Conservation (phyloP, 2,113 vertebrate genomes). For the Sterna hirundo region DNA sequence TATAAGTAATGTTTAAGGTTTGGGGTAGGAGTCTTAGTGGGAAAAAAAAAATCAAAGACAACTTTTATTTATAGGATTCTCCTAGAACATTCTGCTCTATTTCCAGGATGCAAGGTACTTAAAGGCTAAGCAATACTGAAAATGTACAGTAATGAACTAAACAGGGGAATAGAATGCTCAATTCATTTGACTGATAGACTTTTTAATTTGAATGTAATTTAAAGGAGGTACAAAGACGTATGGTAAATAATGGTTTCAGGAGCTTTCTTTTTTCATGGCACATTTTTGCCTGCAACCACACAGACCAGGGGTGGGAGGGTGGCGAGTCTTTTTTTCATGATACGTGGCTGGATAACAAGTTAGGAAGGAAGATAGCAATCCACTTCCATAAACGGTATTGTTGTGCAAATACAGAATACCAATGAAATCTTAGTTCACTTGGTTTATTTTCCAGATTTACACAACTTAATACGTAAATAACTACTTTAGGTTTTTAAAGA, state of each 20-base stretch:
- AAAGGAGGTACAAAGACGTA: not conserved
- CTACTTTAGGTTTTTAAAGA: not conserved
- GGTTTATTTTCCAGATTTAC: not conserved
- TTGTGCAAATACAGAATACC: not conserved
- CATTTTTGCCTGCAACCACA: not conserved
- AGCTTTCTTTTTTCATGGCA: not conserved
- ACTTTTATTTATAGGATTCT: not conserved
- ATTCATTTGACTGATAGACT: not conserved
- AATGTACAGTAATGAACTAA: not conserved
- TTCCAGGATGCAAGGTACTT: not conserved
- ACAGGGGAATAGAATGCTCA: rapidly evolving
- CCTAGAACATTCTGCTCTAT: not conserved
- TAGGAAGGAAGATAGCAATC: not conserved
- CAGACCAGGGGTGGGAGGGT: not conserved
- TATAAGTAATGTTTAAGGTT: not conserved
- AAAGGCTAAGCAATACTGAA: not conserved
- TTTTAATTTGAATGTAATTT: not conserved
- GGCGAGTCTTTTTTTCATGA: not conserved
- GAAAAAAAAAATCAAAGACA: not conserved
- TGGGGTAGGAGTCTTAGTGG: not conserved
- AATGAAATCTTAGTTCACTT: not conserved
- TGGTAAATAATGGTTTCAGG: not conserved
- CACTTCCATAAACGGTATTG: not conserved
- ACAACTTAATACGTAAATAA: not conserved
- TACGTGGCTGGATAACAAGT: not conserved